These are phyloP conservation scores for Hippotragus niger DNA, from an alignment of 2,113 vertebrate genomes.

Conservation along the genomic window DNA sequence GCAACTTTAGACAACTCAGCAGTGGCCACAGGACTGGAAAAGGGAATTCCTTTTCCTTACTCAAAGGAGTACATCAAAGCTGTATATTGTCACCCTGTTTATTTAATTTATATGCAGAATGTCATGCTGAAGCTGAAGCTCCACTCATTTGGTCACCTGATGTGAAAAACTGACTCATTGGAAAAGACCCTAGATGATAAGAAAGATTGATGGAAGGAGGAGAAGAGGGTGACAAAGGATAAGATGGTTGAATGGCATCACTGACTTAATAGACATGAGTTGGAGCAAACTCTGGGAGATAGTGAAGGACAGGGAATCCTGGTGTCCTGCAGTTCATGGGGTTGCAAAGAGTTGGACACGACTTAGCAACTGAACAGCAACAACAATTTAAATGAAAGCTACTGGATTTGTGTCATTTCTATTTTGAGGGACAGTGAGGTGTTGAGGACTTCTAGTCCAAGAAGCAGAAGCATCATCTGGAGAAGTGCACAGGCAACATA, in stretches of 20 bases:
- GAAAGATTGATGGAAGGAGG: background rate
- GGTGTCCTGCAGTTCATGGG: background rate
- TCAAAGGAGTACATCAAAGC: background rate
- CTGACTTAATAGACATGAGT: background rate
- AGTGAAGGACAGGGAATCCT: background rate
- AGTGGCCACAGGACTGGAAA: background rate
- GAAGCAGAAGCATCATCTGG: background rate
- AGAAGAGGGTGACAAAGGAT: background rate
- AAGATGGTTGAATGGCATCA: background rate
- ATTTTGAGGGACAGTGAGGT: background rate
- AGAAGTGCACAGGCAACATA: fast-evolving
- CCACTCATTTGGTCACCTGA: background rate
- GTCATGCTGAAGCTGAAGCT: background rate
- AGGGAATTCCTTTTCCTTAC: background rate
- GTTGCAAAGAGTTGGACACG: background rate
- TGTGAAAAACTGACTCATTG: background rate
- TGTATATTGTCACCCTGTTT: background rate
- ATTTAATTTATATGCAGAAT: background rate
- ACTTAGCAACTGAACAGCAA: background rate
- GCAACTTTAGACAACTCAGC: background rate
- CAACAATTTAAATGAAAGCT: background rate
- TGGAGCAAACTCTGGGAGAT: background rate
- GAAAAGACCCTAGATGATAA: background rate
- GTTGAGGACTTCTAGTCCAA: background rate
- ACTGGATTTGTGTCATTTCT: background rate